phyloP scores from a whole-genome alignment of 2,797 vertebrate species.

The Menidia menidia region DNA sequence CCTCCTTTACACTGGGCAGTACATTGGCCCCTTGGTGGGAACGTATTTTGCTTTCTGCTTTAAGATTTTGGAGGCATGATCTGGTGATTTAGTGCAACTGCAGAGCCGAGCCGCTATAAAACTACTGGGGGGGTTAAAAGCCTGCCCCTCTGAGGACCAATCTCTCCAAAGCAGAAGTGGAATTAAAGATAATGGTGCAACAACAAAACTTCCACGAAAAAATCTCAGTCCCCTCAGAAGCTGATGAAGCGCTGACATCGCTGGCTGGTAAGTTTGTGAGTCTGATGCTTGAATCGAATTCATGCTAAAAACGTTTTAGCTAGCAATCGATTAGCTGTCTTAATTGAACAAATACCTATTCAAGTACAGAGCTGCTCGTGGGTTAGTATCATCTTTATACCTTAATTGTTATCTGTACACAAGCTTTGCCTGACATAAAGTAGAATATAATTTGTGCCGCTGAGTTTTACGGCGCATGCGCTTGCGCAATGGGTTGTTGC shows the following conservation, averaged over 20 bases:
- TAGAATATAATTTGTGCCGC: background rate
- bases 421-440: background rate
- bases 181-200: background rate
- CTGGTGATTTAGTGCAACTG: no score
- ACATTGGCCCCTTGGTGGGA: no score
- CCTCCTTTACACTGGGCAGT: no score
- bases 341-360: background rate
- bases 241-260: slow-evolving; percentile 2
- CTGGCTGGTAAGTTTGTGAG: slow-evolving; percentile 35
- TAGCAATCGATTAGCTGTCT: no score
- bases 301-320: background rate
- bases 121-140: background rate
- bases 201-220: slow-evolving; percentile 15
- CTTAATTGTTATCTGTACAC: accelerated
- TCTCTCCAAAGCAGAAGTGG: slow-evolving; percentile 6
- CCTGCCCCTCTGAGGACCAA: slow-evolving; percentile 21
- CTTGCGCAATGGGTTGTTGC: background rate
- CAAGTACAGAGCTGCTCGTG: no score
- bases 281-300: background rate
- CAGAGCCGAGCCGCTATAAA: no score
- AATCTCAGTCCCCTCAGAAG: background rate
- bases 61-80: no score
- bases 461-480: slow-evolving; percentile 5
- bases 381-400: accelerated
- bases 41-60: no score